Base-by-base conservation (phyloP, 1,140 invertebrate species). In the Sminthurides bifidus region DNA sequence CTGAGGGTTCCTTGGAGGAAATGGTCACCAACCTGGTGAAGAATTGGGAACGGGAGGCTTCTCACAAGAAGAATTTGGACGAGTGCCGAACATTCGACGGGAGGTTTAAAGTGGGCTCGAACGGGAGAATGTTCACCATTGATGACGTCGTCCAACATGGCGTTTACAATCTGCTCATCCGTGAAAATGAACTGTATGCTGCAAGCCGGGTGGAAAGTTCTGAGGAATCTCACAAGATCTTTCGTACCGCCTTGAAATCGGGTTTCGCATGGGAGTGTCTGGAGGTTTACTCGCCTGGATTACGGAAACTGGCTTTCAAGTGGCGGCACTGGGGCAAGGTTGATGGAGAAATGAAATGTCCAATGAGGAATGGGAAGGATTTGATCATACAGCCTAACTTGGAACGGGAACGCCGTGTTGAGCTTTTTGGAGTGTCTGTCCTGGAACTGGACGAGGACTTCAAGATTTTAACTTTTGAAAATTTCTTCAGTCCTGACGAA, bases 311-410 rank as follows among this genome's bases (percentile, higher is more conserved):
- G 1, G 46, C 43, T 12, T 63, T 63, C 29, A 63, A 63, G 38
- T 63, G 58, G 54, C 30, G 61, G n/a, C 61, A 63, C 21, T 63
- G 61, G 61, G 61, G 61, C 1, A 29, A 54, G 5, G 50, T 63
- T 14, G 35, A 33, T 23, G 58, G 52, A 2, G 40, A 43, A 23
- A 17, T 54, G 19, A 54, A 54, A 24, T 54, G 52, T 15, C 55
- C 59, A 1, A 54, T 58, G 50, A 33, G 59, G 31, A 58, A 58
- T 12, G 56, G 56, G 5, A 23, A 50, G 4, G 38, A 49, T 1
- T 23, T 58, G 14, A 15, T 41, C 0, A 26, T 58, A 1, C 3
- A 30, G 3, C 59, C 59, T 3, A 56, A 24, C 1, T n/a, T n/a
- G n/a, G n/a, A 31, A 33, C 2, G 44, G 53, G 31, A 54, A 50